Evolutionary conservation across 2,113 vertebrate species (phyloP).

Genomic region (Neotoma lepida): DNA sequence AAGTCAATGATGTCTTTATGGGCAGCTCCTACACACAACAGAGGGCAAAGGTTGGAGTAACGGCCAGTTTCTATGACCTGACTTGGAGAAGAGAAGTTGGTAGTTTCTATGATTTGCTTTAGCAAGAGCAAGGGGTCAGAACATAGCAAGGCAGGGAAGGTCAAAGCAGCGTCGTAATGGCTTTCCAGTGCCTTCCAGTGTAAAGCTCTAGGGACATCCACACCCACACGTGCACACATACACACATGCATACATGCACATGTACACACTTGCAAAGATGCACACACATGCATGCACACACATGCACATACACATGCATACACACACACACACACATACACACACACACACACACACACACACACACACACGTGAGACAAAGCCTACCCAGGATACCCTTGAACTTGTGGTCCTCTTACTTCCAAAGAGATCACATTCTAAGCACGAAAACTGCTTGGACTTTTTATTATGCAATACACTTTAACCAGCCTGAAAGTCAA

Average conservation of each 20-base stretch:
- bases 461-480: neutral
- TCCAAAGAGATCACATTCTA: neutral
- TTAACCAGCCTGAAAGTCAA: conserved; percentile 22
- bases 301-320: too few relatives aligned
- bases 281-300: neutral
- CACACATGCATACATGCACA: neutral
- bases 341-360: neutral
- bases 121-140: neutral
- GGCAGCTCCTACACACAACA: neutral
- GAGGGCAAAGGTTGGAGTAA: neutral
- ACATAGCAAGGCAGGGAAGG: neutral
- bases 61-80: neutral
- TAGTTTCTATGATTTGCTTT: neutral
- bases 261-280: neutral
- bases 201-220: neutral
- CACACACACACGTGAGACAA: neutral
- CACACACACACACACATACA: neutral
- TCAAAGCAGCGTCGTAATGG: neutral
- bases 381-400: neutral
- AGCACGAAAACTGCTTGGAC: neutral
- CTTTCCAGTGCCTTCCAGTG: neutral
- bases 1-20: neutral
- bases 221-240: neutral
- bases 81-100: neutral
- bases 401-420: neutral